Evolutionary conservation across 2,797 vertebrate genomes (phyloP).

Genomic region (Sebastes steindachneri): DNA sequence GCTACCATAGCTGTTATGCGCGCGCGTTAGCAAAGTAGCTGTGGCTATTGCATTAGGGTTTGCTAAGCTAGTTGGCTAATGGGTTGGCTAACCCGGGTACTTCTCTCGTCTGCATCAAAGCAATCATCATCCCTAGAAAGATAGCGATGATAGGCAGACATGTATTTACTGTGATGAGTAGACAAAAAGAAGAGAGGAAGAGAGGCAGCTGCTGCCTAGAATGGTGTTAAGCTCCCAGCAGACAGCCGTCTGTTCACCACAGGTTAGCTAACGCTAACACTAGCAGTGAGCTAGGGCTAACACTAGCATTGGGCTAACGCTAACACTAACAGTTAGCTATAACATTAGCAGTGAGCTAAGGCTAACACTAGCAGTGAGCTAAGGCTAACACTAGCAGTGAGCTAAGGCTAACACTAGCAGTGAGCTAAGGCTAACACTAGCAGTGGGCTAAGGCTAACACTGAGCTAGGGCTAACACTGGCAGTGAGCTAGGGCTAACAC

Average conservation of each 20-base stretch:
- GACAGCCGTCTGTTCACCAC: not conserved
- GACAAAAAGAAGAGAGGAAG: no score
- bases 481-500: not conserved
- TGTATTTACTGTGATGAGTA: not conserved
- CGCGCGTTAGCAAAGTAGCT: conserved; percentile 52
- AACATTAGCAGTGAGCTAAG: no score
- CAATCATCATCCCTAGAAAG: not conserved
- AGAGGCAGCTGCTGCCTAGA: not conserved
- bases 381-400: no score
- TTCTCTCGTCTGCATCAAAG: not conserved
- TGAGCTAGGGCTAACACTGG: no score
- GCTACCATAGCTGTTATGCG: conserved; percentile 15
- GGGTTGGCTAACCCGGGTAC: conserved; percentile 3
- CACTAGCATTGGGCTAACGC: no score
- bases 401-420: no score
- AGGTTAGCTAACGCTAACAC: conserved; percentile 13
- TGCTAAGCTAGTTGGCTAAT: conserved; percentile 49
- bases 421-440: no score
- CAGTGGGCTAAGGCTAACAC: no score
- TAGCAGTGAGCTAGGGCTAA: no score
- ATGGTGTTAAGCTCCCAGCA: not conserved
- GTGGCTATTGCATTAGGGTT: conserved; percentile 17
- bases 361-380: no score
- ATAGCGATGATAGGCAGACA: not conserved
- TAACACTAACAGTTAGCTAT: no score